Percentiles rank a stretch among this genome's conserved stretches.
Conservation (phyloP, 2,797 vertebrate species). For the Psittacula derbiana region DNA sequence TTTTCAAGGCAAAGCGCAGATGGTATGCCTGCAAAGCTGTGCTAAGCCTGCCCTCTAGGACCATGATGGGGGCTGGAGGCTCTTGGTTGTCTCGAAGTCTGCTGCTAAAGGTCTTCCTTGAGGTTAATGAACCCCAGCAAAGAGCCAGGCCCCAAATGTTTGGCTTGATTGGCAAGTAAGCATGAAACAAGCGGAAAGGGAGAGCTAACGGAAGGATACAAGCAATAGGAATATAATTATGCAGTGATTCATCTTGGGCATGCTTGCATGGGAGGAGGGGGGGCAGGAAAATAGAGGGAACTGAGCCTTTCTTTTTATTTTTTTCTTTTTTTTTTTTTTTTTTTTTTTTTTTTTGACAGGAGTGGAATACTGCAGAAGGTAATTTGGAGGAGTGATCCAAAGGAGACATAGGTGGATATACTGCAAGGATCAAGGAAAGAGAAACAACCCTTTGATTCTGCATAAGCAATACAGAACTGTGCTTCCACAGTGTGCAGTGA, state of each 20-base stretch:
- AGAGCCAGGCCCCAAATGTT: not conserved
- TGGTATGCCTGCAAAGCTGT: not conserved
- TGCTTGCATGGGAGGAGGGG: not conserved
- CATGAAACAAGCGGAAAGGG: not conserved
- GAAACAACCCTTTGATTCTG: not conserved
- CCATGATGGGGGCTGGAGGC: not conserved
- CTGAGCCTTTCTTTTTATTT: not conserved
- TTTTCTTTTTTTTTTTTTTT: not conserved
- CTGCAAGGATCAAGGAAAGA: not conserved
- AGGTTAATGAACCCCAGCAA: not conserved
- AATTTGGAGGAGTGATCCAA: not conserved
- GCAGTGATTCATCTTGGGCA: slow-evolving; percentile 24
- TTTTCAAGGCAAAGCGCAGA: not conserved
- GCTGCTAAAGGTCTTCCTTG: not conserved
- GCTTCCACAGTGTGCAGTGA: not conserved
- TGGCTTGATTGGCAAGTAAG: not conserved
- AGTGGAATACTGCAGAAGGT: not conserved
- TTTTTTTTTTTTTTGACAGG: not conserved
- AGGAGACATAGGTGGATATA: not conserved
- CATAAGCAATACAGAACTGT: not conserved
- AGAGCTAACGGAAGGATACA: slow-evolving; percentile 2
- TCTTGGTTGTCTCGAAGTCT: not conserved
- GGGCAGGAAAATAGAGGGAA: not conserved
- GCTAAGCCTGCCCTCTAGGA: not conserved
- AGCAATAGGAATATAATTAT: slow-evolving; percentile 36